A percentile compares a stretch with the other conserved stretches of the same genome.
Evolutionary conservation across 2,113 vertebrate species (phyloP).

Genomic region (Ailurus styani): DNA sequence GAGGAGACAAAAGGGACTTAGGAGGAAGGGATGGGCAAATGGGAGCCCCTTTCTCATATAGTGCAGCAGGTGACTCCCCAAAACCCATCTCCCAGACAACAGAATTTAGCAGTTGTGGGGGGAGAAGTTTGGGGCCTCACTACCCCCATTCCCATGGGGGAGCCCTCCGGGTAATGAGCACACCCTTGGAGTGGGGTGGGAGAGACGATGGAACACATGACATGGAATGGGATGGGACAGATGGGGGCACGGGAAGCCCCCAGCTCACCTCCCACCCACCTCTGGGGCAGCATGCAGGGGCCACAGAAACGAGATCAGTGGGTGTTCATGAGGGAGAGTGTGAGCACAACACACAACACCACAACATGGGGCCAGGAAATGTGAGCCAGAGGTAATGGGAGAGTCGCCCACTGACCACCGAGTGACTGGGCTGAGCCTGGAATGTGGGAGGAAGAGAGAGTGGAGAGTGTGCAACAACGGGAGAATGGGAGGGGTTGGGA

Average conservation of each 20-base stretch:
- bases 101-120: slow-evolving; percentile 9
- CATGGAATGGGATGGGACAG: background rate
- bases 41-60: slow-evolving; percentile 52
- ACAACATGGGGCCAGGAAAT: background rate
- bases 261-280: slow-evolving; percentile 40
- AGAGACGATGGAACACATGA: background rate
- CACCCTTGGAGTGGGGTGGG: background rate
- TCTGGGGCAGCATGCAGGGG: slow-evolving; percentile 65
- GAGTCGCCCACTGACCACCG: background rate
- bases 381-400: background rate
- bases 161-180: slow-evolving; percentile 34
- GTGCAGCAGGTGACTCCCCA: slow-evolving; percentile 45
- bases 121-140: background rate
- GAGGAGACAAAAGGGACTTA: slow-evolving; percentile 42
- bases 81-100: slow-evolving; percentile 37
- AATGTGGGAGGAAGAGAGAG: background rate
- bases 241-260: background rate
- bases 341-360: background rate
- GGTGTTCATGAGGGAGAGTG: background rate
- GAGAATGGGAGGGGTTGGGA: background rate
- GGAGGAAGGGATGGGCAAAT: background rate
- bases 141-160: background rate
- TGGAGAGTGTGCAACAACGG: background rate
- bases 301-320: slow-evolving; percentile 25
- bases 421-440: background rate